A percentile compares a stretch with the other conserved stretches of the same genome.
These are phyloP conservation scores for Apodemia zela DNA, from an alignment of 2,888 invertebrate genomes.

Conservation along the genomic window DNA sequence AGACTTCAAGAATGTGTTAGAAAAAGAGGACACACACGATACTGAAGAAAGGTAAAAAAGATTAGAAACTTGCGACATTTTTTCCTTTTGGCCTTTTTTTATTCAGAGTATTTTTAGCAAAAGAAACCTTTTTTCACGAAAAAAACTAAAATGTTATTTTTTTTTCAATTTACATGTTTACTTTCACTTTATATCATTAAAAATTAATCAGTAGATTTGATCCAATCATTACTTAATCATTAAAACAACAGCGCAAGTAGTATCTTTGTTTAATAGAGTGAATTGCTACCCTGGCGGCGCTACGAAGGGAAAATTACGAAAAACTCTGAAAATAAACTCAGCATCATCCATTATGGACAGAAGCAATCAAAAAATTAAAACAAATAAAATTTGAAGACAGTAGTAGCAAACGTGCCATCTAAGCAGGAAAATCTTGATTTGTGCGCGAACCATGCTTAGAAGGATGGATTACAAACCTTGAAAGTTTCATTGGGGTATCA, in stretches of 20 bases:
- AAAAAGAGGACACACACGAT: slow-evolving; percentile 9
- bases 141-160: slow-evolving; percentile 1
- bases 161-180: neutral
- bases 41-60: neutral
- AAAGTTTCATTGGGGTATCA: slow-evolving; percentile 31
- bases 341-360: slow-evolving; percentile 27
- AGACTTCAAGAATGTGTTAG: slow-evolving; percentile 17
- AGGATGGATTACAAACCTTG: slow-evolving; percentile 30
- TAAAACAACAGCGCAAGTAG: slow-evolving; percentile 23
- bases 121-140: neutral
- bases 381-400: slow-evolving; percentile 17
- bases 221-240: no score
- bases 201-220: no score
- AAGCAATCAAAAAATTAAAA: slow-evolving; percentile 27
- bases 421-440: slow-evolving; percentile 14
- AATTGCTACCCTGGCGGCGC: slow-evolving; percentile 23
- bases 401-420: no score
- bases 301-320: slow-evolving; percentile 24
- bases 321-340: slow-evolving; percentile 22
- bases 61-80: neutral
- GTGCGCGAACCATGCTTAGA: slow-evolving; percentile 29
- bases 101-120: neutral
- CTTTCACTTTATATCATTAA: no score
- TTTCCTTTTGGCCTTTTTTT: neutral
- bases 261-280: slow-evolving; percentile 26